These are phyloP conservation scores for Macrobrachium nipponense DNA, from an alignment of 1,140 invertebrate genomes.

Conservation along the genomic window DNA sequence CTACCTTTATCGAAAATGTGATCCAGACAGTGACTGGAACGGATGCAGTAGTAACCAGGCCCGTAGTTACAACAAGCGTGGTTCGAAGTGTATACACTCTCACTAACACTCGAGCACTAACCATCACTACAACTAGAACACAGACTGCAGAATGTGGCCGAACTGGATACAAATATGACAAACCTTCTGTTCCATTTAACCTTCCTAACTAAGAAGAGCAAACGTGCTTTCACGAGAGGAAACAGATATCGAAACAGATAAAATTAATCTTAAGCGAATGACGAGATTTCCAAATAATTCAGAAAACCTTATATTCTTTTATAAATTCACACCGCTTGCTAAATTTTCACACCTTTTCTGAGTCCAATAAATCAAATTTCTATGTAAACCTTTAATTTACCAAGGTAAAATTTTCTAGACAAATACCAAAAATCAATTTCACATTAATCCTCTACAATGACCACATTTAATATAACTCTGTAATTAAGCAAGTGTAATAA, in stretches of 20 bases:
- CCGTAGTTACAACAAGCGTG: neutral
- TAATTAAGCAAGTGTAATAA: no score
- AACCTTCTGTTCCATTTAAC: slow-evolving; percentile 32
- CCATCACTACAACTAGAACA: slow-evolving; percentile 39
- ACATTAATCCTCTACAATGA: no score
- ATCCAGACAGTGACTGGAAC: neutral
- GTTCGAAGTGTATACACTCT: neutral
- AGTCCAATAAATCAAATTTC: no score
- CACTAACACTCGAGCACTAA: neutral
- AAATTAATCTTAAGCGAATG: neutral
- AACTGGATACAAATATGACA: slow-evolving; percentile 39
- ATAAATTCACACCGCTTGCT: no score
- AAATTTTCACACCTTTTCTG: no score
- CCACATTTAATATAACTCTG: no score
- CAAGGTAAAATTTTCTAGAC: no score
- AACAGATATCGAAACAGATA: neutral
- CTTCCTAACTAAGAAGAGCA: neutral
- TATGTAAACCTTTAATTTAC: no score
- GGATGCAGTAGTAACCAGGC: slow-evolving; percentile 30
- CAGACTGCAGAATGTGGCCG: slow-evolving; percentile 6
- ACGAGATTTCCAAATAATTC: neutral
- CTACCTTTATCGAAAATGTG: slow-evolving; percentile 9
- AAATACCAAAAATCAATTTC: no score
- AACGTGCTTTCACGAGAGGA: neutral
- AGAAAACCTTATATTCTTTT: no score